Evolutionary conservation across 2,797 vertebrate species (phyloP), one percentile per base, ranked within the genome.

Genomic region (Bovichtus diacanthus): DNA sequence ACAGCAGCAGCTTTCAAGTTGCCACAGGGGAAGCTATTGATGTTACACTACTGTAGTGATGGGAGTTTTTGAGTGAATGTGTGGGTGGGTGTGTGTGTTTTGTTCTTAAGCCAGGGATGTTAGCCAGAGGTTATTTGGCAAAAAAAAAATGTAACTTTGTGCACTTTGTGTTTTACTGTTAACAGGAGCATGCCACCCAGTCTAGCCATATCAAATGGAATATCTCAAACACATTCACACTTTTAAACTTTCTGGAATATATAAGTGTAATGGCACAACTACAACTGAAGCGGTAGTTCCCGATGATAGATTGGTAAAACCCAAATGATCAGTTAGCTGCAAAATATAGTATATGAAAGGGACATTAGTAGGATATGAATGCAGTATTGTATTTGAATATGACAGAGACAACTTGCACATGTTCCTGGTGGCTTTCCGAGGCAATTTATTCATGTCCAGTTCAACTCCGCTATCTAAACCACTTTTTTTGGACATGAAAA

Each of bases 11-110:
- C 68, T 88, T 82, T 82, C 38, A 78, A 80, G 82, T 73, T 78
- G 78, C 90, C 90, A 93, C 86, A 92, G 82, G 89, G 90, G 89
- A 87, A 92, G 92, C 88, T 90, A 86, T 87, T 88, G 90, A 91
- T 83, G 85, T 90, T 85, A 79, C 78, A 82, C 70, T 62, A 83
- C 60, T 72, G 50, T 61, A 49, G 75, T 51, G 38, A 53, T 81
- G 68, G 43, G 41, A 51, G 34, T 66, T 21, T 51, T 55, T 56
- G 62, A 21, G 63, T 60, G 73, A 27, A 49, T n/a, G 54, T 41
- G 53, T 54, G 36, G 10, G 50, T 19, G 41, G 7, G n/a, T 16
- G 21, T 39, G 25, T 9, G 54, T 59, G 43, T 21, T 56, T 72
- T 87, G 78, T 72, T 68, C 71, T 58, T 65, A 64, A 77, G 80